A percentile compares a stretch with the other conserved stretches of the same genome.
Conservation (phyloP, 2,888 invertebrate species). For the Netelia virgata region DNA sequence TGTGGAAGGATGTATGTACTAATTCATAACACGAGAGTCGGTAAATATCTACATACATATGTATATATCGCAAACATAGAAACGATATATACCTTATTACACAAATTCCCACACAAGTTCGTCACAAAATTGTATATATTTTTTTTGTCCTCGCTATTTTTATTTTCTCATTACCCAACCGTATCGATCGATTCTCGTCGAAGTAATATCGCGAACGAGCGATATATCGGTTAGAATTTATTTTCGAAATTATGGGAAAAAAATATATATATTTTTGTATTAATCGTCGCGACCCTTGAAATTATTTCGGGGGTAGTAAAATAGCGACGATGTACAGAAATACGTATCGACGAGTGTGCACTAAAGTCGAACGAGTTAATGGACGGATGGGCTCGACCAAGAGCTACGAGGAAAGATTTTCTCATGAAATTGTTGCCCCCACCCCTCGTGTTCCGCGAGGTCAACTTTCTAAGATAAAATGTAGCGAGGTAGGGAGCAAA, state of each 20-base stretch:
- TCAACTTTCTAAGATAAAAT: slow-evolving; percentile 76
- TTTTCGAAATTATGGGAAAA: too few species aligned
- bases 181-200: too few species aligned
- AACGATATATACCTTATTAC: not conserved
- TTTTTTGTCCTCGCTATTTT: too few species aligned
- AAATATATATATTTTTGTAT: too few species aligned
- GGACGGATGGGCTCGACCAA: not conserved
- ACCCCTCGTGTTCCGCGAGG: slow-evolving; percentile 65
- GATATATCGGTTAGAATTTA: too few species aligned
- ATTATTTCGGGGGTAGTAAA: too few species aligned
- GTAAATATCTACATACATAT: not conserved
- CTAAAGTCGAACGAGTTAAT: slow-evolving; percentile 42
- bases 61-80: not conserved
- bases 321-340: not conserved
- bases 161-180: too few species aligned
- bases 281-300: too few species aligned
- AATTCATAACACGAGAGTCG: not conserved
- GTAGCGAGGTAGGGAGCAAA: slow-evolving; percentile 69
- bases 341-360: not conserved
- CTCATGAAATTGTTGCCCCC: slow-evolving; percentile 22
- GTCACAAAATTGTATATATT: too few species aligned
- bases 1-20: slow-evolving; percentile 40
- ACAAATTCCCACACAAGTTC: too few species aligned
- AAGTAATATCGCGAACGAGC: too few species aligned
- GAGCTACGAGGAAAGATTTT: slow-evolving; percentile 12